Evolutionary conservation across 2,797 vertebrate genomes (phyloP), one percentile per base, ranked within the genome.

Genomic region (Chrosomus eos): DNA sequence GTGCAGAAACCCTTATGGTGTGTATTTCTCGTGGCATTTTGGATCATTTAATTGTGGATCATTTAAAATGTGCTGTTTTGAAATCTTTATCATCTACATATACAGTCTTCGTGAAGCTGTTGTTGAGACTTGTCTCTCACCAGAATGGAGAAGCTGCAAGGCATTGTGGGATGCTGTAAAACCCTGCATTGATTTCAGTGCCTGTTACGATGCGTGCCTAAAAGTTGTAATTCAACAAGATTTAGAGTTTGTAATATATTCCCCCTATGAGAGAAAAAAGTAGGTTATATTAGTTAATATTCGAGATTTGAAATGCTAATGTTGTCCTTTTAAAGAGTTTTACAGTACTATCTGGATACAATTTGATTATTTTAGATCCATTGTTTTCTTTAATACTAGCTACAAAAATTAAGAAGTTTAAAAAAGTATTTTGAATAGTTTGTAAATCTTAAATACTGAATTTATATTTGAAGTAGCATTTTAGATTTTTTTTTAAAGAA

Each of bases 231-330:
- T 73, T 43, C 48, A 26, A 67, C 33, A 62, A 23, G 23, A 60
- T 40, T 33, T 64, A 45, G n/a, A 28, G 38, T 28, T 64, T 64
- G 9, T 64, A 78, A 70, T 45, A 74, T 43, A 76, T 14, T 64
- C 43, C 86, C 60, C 33, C 21, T 36, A 19, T 78, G 74, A 80
- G 71, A 90, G 74, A 86, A 68, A 84, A 81, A 79, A 80, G 31
- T 68, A 48, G 45, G 67, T 21, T 60, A 23, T 18, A 26, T 33
- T 73, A 75, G 26, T 55, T 70, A 6, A 64, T 43, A 7, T 13
- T 60, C 1, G 1, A 60, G 13, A 53, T 75, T 26, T 77, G 55
- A 19, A 4, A 77, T 40, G 36, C 21, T 28, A 60, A 43, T 58
- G 19, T 18, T 67, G 14, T 53, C 23, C 28, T 67, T 68, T 55